Evolutionary conservation across 2,888 invertebrate species (phyloP).

Genomic region (Drosophila seclusa): DNA sequence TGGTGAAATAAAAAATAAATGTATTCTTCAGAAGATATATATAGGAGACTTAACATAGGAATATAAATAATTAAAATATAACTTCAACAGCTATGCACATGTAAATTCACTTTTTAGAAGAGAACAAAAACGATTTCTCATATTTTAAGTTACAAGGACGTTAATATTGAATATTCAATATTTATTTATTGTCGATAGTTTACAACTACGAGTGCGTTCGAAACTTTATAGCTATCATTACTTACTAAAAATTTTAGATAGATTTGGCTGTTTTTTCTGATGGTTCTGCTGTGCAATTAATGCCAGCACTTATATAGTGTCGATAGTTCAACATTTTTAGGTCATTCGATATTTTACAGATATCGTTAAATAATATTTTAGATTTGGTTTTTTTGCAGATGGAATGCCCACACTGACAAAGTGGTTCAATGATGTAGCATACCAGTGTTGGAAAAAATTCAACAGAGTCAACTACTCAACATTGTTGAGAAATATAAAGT

Average conservation of each 20-base stretch:
- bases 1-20: neutral
- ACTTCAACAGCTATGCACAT: neutral
- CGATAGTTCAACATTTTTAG: neutral
- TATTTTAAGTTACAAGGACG: neutral
- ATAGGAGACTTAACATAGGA: neutral
- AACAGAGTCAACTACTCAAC: neutral
- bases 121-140: neutral
- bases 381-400: neutral
- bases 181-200: neutral
- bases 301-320: neutral
- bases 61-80: neutral
- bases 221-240: neutral
- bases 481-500: conserved; percentile 1
- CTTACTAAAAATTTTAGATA: neutral
- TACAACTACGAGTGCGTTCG: neutral
- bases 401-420: neutral
- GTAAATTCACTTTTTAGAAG: neutral
- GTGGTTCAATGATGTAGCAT: neutral
- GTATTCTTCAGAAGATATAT: neutral
- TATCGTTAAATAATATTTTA: neutral
- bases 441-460: conserved; percentile 16
- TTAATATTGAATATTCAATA: neutral
- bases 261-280: neutral
- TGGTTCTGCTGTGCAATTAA: neutral
- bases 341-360: neutral